Conservation (phyloP, 2,888 invertebrate species). For the Machimus rusticus region DNA sequence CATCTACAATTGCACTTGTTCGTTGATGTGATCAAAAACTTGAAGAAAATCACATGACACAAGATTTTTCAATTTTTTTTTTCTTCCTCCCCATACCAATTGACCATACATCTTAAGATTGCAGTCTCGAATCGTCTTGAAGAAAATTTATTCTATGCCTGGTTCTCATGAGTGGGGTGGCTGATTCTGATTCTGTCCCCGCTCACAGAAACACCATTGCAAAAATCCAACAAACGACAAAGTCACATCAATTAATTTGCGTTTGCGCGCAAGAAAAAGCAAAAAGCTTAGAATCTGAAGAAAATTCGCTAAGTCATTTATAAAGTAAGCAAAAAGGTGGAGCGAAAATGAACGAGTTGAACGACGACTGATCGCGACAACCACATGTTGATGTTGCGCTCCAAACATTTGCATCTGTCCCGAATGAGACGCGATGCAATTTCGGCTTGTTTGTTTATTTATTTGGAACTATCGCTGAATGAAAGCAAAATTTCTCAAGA, state of each 20-base stretch:
- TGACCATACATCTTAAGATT: background rate
- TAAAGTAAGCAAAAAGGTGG: background rate
- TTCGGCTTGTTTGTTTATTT: background rate
- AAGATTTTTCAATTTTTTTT: background rate
- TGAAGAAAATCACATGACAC: background rate
- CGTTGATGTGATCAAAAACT: background rate
- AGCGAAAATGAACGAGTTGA: background rate
- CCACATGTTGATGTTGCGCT: background rate
- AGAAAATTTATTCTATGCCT: background rate
- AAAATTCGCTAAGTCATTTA: background rate
- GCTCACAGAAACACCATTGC: background rate
- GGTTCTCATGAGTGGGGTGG: background rate
- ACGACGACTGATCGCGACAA: background rate
- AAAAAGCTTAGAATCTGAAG: background rate
- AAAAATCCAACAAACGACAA: background rate
- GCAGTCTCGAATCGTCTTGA: background rate
- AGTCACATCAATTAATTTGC: background rate
- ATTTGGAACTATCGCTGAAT: background rate
- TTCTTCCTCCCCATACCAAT: background rate
- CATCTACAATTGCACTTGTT: background rate
- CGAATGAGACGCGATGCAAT: background rate
- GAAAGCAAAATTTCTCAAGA: background rate
- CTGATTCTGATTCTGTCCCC: background rate
- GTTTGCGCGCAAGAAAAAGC: background rate
- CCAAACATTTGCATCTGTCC: background rate